These are phyloP conservation scores for Campopleginae sp. DNA, from an alignment of 2,888 invertebrate genomes.

Conservation along the genomic window DNA sequence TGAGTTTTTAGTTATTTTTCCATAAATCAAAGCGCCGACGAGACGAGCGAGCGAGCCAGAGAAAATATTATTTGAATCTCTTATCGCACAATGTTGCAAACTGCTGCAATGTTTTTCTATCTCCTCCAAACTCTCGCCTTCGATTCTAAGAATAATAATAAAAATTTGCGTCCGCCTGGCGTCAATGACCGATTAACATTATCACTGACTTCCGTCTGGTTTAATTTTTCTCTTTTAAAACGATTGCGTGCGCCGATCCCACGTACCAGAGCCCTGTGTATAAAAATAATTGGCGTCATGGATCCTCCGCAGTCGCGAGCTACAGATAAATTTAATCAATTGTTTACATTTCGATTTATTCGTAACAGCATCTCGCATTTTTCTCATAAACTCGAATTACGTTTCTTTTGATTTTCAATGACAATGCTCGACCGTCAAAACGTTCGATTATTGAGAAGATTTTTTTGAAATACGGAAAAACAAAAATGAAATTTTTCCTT, in stretches of 20 bases:
- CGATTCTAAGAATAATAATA: conserved; percentile 27
- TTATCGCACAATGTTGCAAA: conserved; percentile 35
- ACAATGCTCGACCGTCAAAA: neutral
- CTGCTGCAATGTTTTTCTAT: conserved; percentile 39
- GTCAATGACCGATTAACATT: conserved; percentile 79
- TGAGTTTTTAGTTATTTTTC: conserved; percentile 8
- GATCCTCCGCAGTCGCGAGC: conserved; percentile 37
- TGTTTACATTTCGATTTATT: conserved; percentile 52
- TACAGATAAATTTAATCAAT: conserved; percentile 61
- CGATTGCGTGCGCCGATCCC: neutral
- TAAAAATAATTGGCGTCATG: conserved; percentile 19
- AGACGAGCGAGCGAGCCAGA: neutral
- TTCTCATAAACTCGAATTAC: conserved; percentile 3
- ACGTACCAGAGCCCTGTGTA: neutral
- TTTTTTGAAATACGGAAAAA: neutral
- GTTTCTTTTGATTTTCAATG: neutral
- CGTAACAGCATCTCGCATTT: conserved; percentile 5
- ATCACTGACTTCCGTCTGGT: conserved; percentile 72
- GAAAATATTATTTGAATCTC: conserved; percentile 13
- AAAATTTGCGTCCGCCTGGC: conserved; percentile 52
- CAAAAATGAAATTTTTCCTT: neutral
- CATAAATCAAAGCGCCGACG: conserved; percentile 1
- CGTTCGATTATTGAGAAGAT: neutral
- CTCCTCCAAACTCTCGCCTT: conserved; percentile 18
- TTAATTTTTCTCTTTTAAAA: neutral